phyloP scores from a whole-genome alignment of 2,797 vertebrate species.

The Enteromius radiatus region DNA sequence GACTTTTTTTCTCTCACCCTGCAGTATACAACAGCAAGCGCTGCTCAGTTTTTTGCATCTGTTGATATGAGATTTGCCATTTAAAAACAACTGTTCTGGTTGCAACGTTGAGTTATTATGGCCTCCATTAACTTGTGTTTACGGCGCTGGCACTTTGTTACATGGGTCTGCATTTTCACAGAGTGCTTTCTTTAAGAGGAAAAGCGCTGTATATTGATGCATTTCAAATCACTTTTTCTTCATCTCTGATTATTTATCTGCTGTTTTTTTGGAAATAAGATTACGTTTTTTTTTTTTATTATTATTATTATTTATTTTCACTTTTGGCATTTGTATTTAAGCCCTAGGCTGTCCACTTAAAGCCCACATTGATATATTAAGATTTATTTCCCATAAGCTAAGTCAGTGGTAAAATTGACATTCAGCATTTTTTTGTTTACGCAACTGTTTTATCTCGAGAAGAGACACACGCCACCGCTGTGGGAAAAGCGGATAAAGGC shows the following conservation, averaged over 20 bases:
- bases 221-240: conserved; percentile 67
- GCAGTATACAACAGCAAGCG: conserved; percentile 21
- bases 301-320: conserved; percentile 63
- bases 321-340: conserved; percentile 73
- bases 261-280: conserved; percentile 73
- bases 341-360: conserved; percentile 75
- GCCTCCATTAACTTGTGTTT: conserved; percentile 23
- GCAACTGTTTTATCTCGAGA: conserved; percentile 71
- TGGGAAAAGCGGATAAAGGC: conserved; percentile 74
- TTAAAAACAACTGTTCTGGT: conserved; percentile 29
- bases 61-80: conserved; percentile 39
- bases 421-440: conserved; percentile 76
- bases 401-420: conserved; percentile 78
- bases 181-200: conserved; percentile 59
- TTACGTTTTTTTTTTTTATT: conserved; percentile 71
- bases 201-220: conserved; percentile 50
- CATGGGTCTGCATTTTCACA: conserved; percentile 43
- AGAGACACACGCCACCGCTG: conserved; percentile 72
- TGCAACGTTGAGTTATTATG: neutral
- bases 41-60: conserved; percentile 29
- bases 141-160: conserved; percentile 24
- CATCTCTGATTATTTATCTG: conserved; percentile 74
- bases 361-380: conserved; percentile 75
- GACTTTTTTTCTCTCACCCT: conserved; percentile 35
- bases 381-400: conserved; percentile 75